Percentiles rank a stretch among this genome's conserved stretches.
Evolutionary conservation across 2,888 invertebrate species (phyloP).

Genomic region (Cerastis rubricosa): DNA sequence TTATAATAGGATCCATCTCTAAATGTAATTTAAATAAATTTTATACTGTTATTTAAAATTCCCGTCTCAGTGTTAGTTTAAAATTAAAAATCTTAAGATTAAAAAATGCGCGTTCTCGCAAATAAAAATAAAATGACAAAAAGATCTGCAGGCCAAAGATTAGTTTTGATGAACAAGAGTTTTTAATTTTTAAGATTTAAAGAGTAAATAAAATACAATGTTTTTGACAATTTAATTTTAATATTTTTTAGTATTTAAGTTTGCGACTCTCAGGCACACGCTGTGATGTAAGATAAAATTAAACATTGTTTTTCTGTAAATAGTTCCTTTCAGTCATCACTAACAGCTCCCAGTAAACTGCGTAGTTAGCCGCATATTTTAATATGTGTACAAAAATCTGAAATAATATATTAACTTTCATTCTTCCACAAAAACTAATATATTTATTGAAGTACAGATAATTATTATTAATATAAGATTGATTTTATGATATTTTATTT

Average conservation of each 20-base stretch:
- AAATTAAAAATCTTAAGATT: slow-evolving; percentile 63
- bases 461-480: slow-evolving; percentile 46
- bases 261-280: slow-evolving; percentile 88
- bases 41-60: slow-evolving; percentile 68
- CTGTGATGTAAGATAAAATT: slow-evolving; percentile 88
- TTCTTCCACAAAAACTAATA: slow-evolving; percentile 64
- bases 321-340: slow-evolving; percentile 70
- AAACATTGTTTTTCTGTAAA: slow-evolving; percentile 69
- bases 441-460: slow-evolving; percentile 62
- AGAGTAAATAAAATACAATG: slow-evolving; percentile 71
- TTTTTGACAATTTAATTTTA: slow-evolving; percentile 79
- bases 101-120: slow-evolving; percentile 79
- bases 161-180: slow-evolving; percentile 79
- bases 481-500: slow-evolving; percentile 54
- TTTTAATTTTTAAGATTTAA: slow-evolving; percentile 69
- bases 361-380: slow-evolving; percentile 56
- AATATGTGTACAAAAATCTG: slow-evolving; percentile 45
- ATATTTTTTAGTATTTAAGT: slow-evolving; percentile 78
- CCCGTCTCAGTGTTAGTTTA: slow-evolving; percentile 82
- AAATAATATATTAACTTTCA: slow-evolving; percentile 40
- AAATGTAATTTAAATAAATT: slow-evolving; percentile 67
- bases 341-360: slow-evolving; percentile 42
- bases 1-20: slow-evolving; percentile 67
- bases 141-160: slow-evolving; percentile 90
- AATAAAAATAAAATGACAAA: slow-evolving; percentile 74